Percentiles rank a stretch among this genome's conserved stretches.
Conservation (phyloP, 1,140 invertebrate species). For the Pseudomyrmex sp. region DNA sequence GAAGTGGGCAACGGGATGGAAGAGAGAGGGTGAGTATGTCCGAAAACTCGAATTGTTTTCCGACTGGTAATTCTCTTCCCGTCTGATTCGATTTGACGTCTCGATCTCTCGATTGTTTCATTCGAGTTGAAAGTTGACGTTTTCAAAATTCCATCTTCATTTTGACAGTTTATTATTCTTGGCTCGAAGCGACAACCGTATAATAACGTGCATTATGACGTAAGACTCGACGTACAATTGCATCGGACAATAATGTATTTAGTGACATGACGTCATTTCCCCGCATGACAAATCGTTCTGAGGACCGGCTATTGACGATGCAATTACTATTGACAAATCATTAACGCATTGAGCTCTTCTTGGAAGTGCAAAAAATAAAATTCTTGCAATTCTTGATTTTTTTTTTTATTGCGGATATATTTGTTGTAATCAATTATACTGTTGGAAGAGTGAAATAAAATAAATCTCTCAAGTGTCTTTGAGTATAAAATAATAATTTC, state of each 20-base stretch:
- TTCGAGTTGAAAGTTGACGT: constrained; percentile 14
- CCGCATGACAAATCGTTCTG: not conserved
- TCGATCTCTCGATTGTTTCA: not conserved
- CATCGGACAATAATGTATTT: constrained; percentile 36
- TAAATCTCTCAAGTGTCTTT: too few species aligned
- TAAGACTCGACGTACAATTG: constrained; percentile 36
- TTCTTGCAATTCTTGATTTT: too few species aligned
- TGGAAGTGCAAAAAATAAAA: too few species aligned
- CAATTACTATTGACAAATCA: constrained; percentile 1
- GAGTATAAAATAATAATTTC: too few species aligned
- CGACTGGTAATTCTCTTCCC: not conserved
- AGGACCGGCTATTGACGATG: not conserved
- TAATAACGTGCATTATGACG: too few species aligned
- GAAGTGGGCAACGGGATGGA: not conserved
- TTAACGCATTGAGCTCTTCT: too few species aligned
- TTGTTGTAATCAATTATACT: too few species aligned
- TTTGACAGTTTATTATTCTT: constrained; percentile 44
- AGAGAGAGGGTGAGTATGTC: too few species aligned
- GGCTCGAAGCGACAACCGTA: not conserved
- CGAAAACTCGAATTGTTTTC: constrained; percentile 27
- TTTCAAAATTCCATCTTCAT: constrained; percentile 11
- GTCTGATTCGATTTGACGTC: not conserved
- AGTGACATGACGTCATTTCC: constrained; percentile 45
- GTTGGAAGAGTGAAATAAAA: too few species aligned
- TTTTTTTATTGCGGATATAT: too few species aligned